Conservation (phyloP, 2,888 invertebrate genomes). For the Malachius bipustulatus region DNA sequence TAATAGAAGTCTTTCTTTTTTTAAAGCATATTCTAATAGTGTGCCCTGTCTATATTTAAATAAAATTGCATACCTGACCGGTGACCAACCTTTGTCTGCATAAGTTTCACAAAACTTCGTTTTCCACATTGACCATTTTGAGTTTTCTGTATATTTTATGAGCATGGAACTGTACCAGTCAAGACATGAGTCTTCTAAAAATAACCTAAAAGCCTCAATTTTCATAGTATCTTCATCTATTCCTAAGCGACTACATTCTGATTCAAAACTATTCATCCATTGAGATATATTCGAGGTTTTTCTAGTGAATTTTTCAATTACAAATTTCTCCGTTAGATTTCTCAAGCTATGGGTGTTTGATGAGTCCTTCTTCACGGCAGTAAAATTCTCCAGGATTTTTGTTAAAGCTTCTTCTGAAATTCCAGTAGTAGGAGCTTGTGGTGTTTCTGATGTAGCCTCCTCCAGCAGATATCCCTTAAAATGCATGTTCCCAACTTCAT, state of each 20-base stretch:
- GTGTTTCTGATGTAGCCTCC: conserved; percentile 10
- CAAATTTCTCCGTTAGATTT: conserved; percentile 12
- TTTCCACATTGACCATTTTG: conserved; percentile 11
- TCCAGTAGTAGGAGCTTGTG: neutral
- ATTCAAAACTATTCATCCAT: conserved; percentile 20
- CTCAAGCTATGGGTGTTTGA: conserved; percentile 10
- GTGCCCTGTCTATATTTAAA: conserved; percentile 21
- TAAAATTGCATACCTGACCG: conserved; percentile 20
- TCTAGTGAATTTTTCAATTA: conserved; percentile 17
- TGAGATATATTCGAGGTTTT: conserved; percentile 18
- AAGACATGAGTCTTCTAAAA: conserved; percentile 17
- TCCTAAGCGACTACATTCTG: conserved; percentile 17
- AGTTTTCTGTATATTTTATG: conserved; percentile 16
- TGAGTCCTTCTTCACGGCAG: too few relatives aligned
- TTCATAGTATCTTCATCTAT: conserved; percentile 14
- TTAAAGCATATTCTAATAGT: conserved; percentile 21
- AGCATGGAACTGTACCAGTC: too few relatives aligned
- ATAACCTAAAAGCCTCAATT: conserved; percentile 16
- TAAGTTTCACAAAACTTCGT: conserved; percentile 16
- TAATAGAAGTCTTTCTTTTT: conserved; percentile 20
- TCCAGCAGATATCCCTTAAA: conserved; percentile 15
- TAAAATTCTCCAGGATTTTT: neutral
- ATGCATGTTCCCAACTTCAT: conserved; percentile 18
- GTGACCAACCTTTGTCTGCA: conserved; percentile 22
- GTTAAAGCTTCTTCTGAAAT: too few relatives aligned